Evolutionary conservation across 2,113 vertebrate genomes (phyloP).

Genomic region (Agapornis roseicollis): DNA sequence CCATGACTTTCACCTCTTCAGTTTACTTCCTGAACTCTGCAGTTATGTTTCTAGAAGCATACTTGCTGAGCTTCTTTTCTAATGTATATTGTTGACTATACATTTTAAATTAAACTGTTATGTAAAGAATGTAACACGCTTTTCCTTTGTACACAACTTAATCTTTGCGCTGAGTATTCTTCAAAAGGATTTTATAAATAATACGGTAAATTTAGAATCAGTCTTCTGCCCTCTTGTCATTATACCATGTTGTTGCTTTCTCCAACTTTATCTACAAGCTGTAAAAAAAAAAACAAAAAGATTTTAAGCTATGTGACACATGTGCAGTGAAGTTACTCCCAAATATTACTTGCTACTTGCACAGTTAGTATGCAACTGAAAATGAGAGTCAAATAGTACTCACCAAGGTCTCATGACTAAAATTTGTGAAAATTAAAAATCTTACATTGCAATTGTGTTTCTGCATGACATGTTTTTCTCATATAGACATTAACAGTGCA

Average conservation of each 20-base stretch:
- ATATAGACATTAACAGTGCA: constrained; percentile 68
- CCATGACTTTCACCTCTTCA: constrained; percentile 50
- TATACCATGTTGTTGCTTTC: constrained; percentile 99
- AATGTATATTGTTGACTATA: constrained; percentile 67
- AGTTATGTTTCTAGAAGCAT: constrained; percentile 59
- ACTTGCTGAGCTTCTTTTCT: constrained; percentile 61
- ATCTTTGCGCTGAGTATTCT: constrained; percentile 80
- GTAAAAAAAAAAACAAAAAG: constrained; percentile 60
- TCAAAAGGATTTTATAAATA: constrained; percentile 81
- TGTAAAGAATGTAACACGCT: constrained; percentile 73
- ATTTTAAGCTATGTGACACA: not conserved
- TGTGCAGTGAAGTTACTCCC: not conserved
- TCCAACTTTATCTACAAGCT: constrained; percentile 94
- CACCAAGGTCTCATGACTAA: constrained; percentile 57
- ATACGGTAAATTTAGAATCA: constrained; percentile 74
- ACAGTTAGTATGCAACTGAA: constrained; percentile 56
- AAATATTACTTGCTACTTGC: constrained; percentile 35
- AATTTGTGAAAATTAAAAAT: constrained; percentile 30
- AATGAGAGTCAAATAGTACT: constrained; percentile 64
- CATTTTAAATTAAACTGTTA: constrained; percentile 74
- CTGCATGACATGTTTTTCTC: constrained; percentile 70
- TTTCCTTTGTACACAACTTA: constrained; percentile 75
- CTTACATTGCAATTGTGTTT: constrained; percentile 53
- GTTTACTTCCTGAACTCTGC: constrained; percentile 53
- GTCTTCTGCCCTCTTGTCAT: constrained; percentile 76